Evolutionary conservation across 2,797 vertebrate species (phyloP), one percentile per base, ranked within the genome.

Genomic region (Halcyon chelicuti): DNA sequence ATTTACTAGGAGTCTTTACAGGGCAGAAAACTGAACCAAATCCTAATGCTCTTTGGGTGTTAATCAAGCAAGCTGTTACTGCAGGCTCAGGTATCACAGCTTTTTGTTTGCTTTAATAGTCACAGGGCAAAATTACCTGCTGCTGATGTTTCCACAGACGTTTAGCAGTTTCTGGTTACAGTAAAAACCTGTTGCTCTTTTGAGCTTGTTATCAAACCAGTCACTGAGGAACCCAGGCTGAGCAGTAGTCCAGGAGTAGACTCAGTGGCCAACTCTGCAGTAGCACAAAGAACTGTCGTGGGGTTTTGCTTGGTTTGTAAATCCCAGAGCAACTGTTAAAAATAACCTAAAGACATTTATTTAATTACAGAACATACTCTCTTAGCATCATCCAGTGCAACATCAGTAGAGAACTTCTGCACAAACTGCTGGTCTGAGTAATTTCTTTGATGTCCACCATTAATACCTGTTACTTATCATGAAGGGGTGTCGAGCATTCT

Each of bases 1-100:
- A 39, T 42, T 28, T 11, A 4, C 10, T 7, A 1, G 0, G 13
- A 26, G 22, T 12, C 7, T 37, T 33, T 2, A 3, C 18, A 28
- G 31, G 52, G 54, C 47, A 20, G 19, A 23, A 46, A 58, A 23
- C 5, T 1, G 1, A 40, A 4, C 3, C 3, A 11, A 47, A 8
- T 6, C 1, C 15, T 5, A 1, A 0, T 6, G 17, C 14, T n/a
- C 6, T 22, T 12, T 1, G 29, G 31, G 42, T 9, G 40, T 15
- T 37, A 17, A 47, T 22, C 5, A 12, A 57, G 47, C 33, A 6
- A 26, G 12, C 31, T 44, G 66, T 33, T 60, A 3, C 49, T 73
- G 55, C 75, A 46, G 49, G 37, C 55, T 78, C 11, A 4, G 54
- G 33, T 25, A 8, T 3, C 5, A 0, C 23, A 3, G 14, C 6